phyloP scores from a whole-genome alignment of 2,113 vertebrate species.

The Clarias magur region DNA sequence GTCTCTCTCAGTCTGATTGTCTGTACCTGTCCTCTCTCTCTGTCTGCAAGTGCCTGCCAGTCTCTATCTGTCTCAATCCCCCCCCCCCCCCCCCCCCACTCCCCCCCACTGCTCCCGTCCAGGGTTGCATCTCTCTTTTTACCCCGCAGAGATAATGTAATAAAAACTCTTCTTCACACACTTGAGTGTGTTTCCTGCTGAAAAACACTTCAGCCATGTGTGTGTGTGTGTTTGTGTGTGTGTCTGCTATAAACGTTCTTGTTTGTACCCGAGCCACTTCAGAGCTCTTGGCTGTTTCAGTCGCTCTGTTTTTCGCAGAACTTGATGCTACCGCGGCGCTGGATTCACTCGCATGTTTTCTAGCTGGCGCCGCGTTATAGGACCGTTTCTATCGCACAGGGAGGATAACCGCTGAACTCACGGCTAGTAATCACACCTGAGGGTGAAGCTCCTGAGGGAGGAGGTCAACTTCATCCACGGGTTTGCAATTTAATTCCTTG shows the following conservation, averaged over 20 bases:
- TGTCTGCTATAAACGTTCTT: neutral
- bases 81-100: neutral
- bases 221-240: neutral
- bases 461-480: neutral
- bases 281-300: neutral
- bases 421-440: neutral
- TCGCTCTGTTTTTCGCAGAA: neutral
- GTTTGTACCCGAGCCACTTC: constrained; percentile 2
- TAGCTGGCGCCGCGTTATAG: neutral
- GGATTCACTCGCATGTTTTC: neutral
- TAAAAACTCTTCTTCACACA: constrained; percentile 1
- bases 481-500: neutral
- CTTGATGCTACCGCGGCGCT: neutral
- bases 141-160: neutral
- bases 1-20: neutral
- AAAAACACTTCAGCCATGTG: neutral
- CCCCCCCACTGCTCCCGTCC: neutral
- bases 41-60: neutral
- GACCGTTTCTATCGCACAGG: neutral
- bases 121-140: neutral
- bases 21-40: neutral
- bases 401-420: neutral
- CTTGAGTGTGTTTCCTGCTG: neutral
- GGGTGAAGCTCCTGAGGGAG: neutral
- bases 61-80: neutral